Evolutionary conservation across 2,888 invertebrate genomes (phyloP).

Genomic region (Nomada flava): DNA sequence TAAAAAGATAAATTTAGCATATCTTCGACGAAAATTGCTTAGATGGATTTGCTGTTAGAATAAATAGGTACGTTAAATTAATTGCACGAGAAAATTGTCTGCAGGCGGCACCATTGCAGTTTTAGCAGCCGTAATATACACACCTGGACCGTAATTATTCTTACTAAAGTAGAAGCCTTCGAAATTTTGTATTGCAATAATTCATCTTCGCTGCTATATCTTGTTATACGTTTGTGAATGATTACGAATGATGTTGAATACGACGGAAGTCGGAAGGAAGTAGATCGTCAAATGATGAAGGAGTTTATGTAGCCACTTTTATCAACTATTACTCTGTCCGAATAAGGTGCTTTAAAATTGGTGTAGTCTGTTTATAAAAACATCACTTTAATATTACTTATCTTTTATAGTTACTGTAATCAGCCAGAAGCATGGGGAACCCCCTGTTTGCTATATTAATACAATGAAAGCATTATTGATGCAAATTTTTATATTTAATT

Average conservation of each 20-base stretch:
- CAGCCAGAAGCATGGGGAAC: too few species aligned
- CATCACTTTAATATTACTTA: neutral
- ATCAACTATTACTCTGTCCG: too few species aligned
- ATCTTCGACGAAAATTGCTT: neutral
- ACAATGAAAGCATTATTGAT: too few species aligned
- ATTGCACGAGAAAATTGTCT: constrained; percentile 8
- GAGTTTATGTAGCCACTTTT: neutral
- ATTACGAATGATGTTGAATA: constrained; percentile 1
- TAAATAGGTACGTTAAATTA: constrained; percentile 3
- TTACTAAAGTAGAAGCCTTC: neutral
- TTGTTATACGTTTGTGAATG: constrained; percentile 11
- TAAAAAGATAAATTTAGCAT: neutral
- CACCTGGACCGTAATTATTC: constrained; percentile 10
- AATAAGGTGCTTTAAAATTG: neutral
- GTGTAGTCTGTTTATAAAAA: neutral
- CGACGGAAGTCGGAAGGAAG: neutral
- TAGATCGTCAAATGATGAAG: neutral
- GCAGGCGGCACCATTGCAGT: neutral
- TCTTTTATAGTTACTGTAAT: neutral
- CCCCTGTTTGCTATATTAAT: too few species aligned
- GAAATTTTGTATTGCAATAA: constrained; percentile 3
- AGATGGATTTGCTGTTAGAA: neutral
- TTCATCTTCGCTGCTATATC: constrained; percentile 2
- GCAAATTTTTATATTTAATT: too few species aligned
- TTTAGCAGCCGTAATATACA: constrained; percentile 4